A percentile compares a stretch with the other conserved stretches of the same genome.
phyloP scores from a whole-genome alignment of 2,113 vertebrate species.

The Passer montanus region DNA sequence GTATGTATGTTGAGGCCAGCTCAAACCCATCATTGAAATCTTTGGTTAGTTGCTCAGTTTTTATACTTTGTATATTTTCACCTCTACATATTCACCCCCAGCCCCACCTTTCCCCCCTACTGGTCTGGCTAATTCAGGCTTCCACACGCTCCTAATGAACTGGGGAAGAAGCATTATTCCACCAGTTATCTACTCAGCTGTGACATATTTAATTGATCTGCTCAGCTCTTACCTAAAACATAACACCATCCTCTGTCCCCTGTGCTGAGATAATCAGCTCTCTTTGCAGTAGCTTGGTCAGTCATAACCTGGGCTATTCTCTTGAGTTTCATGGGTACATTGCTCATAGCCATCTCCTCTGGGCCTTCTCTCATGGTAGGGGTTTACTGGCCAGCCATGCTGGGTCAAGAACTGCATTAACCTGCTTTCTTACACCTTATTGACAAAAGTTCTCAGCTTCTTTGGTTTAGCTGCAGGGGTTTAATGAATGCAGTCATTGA shows the following conservation, averaged over 20 bases:
- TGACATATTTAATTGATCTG: not conserved
- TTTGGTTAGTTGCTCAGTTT: not conserved
- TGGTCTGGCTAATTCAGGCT: not conserved
- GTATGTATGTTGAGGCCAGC: not conserved
- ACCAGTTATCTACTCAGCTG: not conserved
- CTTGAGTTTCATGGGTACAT: not conserved
- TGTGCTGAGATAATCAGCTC: not conserved
- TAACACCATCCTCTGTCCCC: too few relatives aligned
- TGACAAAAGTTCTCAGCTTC: not conserved
- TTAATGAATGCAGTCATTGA: not conserved
- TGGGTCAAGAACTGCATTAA: not conserved
- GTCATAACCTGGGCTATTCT: not conserved
- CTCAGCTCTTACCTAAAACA: not conserved
- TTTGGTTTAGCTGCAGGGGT: not conserved
- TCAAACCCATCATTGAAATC: not conserved
- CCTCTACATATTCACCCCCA: too few relatives aligned
- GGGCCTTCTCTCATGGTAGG: not conserved
- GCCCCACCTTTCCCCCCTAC: too few relatives aligned
- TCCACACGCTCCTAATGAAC: not conserved
- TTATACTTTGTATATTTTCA: not conserved
- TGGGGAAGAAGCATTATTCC: not conserved
- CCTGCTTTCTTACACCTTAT: not conserved
- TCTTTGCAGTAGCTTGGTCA: not conserved
- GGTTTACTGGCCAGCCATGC: not conserved
- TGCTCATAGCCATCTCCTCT: not conserved